Percentiles rank a stretch among this genome's conserved stretches.
Evolutionary conservation across 64 coral and sea anemone genomes (phyloP).

Genomic region (Anthopleura sola): DNA sequence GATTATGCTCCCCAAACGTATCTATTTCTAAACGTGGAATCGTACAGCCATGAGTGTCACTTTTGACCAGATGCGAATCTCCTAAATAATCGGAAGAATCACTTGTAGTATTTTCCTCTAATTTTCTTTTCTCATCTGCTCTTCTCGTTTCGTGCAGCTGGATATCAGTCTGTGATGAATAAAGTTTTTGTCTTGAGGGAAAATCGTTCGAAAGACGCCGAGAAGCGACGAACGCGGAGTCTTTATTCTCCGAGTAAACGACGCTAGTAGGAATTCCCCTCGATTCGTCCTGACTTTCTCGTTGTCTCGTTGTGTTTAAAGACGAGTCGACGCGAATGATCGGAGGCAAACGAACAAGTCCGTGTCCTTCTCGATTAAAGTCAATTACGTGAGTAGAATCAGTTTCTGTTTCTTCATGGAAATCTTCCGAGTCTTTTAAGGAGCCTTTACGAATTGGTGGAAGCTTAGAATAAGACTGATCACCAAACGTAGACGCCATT

Average conservation of each 20-base stretch:
- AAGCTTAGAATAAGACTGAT: constrained; percentile 46
- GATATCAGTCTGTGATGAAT: background rate
- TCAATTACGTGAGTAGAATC: constrained; percentile 21
- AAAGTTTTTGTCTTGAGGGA: background rate
- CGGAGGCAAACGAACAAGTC: constrained; percentile 77
- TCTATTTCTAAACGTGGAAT: constrained; percentile 6
- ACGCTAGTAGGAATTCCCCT: background rate
- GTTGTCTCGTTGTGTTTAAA: background rate
- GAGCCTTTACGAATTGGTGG: constrained; percentile 42
- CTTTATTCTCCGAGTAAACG: background rate
- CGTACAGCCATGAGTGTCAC: background rate
- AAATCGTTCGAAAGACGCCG: background rate
- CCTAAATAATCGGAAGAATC: background rate
- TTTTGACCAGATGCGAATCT: constrained; percentile 1
- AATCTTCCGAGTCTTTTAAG: background rate
- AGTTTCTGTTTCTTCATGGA: background rate
- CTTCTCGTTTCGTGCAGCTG: background rate
- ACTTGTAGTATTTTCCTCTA: background rate
- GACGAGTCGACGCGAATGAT: constrained; percentile 64
- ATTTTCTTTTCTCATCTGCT: background rate
- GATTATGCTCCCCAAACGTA: background rate
- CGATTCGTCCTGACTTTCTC: background rate
- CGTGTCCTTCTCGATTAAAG: constrained; percentile 74
- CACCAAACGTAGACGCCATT: constrained; percentile 42
- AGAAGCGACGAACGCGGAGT: background rate